phyloP scores from a whole-genome alignment of 2,113 vertebrate genomes.

The Centrocercus urophasianus region DNA sequence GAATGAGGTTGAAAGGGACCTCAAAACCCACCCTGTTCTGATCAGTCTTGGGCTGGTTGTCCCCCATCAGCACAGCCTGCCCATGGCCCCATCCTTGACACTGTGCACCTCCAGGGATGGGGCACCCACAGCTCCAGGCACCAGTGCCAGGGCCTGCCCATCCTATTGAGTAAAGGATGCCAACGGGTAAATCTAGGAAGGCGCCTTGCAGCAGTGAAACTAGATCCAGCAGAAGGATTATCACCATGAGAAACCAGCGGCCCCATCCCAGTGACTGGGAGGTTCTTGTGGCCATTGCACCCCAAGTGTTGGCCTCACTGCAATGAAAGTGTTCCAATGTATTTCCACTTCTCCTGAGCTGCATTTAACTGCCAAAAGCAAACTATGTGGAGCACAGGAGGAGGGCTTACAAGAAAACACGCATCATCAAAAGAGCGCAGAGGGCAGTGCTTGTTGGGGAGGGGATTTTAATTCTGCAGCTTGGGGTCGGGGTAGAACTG shows the following conservation, averaged over 20 bases:
- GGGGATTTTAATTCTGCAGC: background rate
- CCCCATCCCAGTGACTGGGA: background rate
- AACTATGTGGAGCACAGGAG: accelerated
- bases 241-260: background rate
- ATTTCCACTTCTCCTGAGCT: background rate
- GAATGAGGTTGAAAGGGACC: no score
- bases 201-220: background rate
- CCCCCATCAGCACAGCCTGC: no score
- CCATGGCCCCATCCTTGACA: no score
- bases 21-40: no score
- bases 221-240: background rate
- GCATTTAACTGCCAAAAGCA: background rate
- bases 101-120: no score
- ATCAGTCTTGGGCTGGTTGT: no score
- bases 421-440: background rate
- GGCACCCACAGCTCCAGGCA: no score
- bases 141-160: no score
- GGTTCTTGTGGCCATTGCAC: background rate
- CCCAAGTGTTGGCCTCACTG: background rate
- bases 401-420: background rate
- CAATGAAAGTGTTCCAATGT: background rate
- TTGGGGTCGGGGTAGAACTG: background rate
- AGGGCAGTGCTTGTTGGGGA: accelerated
- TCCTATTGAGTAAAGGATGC: background rate
- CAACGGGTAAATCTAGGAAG: background rate